Base-by-base conservation (phyloP, 1,140 invertebrate species). In the Hesperophylax magnus region DNA sequence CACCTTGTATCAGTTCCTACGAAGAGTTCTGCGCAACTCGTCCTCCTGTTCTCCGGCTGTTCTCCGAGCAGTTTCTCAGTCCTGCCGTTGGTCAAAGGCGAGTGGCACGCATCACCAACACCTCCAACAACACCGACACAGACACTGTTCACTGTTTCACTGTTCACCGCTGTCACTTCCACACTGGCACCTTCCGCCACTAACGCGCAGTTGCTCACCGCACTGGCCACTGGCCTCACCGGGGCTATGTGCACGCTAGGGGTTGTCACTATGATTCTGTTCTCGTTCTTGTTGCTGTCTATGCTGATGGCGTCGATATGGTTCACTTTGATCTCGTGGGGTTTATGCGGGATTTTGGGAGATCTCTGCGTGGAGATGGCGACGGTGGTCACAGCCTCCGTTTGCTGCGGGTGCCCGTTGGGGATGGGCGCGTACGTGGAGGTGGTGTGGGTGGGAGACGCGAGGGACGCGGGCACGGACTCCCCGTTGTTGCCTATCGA, bases 31-130 rank as follows among this genome's bases (percentile, higher is more conserved):
- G 91, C 87, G 34, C 90, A 89, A 17, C 91, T 90, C 24, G 91
- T 91, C 81, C 91, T 88, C 85, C 91, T 89, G 82, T 91, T 91
- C 82, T 92, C 91, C 65, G 92, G 91, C 84, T 91, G 90, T 78
- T 91, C 92, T 11, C 93, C 93, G 84, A 95, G 92, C 86, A 95
- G 88, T 77, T 95, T 91, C 87, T 95, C 94, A 71, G 93, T 94
- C 74, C 94, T 89, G 39, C 94, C 94, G 92, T 95, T 95, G 63
- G 84, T 89, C 79, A 90, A 76, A 39, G 88, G 78, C 18, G 79
- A 69, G 15, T 71, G 54, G 34, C 67, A 69, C 63, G 34, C 76
- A 65, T 83, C 78, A 80, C 67, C 53, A 65, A 22, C 69, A 60
- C 67, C 80, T 72, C 80, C 69, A 18, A 77, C 63, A 15, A 67